Evolutionary conservation across 2,113 vertebrate species (phyloP).

Genomic region (Tenrec ecaudatus): DNA sequence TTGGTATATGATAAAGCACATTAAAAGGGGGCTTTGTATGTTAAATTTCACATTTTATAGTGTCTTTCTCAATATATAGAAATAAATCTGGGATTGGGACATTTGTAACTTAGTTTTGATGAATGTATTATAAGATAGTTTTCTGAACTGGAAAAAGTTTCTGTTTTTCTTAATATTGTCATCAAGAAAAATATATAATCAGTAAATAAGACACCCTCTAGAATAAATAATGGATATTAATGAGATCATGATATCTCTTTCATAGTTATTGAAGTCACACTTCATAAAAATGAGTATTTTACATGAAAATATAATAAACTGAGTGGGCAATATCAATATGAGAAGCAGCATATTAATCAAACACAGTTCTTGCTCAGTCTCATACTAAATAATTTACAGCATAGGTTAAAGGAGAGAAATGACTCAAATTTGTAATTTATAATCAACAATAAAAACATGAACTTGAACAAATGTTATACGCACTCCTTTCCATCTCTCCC

Average conservation of each 20-base stretch:
- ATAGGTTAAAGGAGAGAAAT: conserved; percentile 50
- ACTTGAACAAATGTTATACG: not conserved
- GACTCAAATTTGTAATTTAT: conserved; percentile 36
- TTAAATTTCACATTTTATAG: conserved; percentile 8
- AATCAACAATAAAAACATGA: conserved; percentile 8
- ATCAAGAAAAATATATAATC: not conserved
- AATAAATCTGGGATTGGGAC: not conserved
- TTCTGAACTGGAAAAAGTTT: not conserved
- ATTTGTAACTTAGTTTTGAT: not conserved
- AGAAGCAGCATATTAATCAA: conserved; percentile 60
- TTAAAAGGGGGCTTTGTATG: not conserved
- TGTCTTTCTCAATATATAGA: not conserved
- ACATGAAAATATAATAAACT: conserved; percentile 61
- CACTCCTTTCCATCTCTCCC: not conserved
- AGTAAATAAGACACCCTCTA: conserved; percentile 16
- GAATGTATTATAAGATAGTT: not conserved
- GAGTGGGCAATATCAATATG: conserved; percentile 46
- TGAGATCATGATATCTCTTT: conserved; percentile 16
- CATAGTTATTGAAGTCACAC: conserved; percentile 45
- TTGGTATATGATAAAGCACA: not conserved
- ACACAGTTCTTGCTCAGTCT: conserved; percentile 10
- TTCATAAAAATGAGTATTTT: conserved; percentile 67
- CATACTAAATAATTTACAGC: not conserved
- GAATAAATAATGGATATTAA: conserved; percentile 64
- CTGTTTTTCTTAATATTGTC: not conserved